Conservation (phyloP, 2,797 vertebrate genomes). For the Macropodus opercularis region DNA sequence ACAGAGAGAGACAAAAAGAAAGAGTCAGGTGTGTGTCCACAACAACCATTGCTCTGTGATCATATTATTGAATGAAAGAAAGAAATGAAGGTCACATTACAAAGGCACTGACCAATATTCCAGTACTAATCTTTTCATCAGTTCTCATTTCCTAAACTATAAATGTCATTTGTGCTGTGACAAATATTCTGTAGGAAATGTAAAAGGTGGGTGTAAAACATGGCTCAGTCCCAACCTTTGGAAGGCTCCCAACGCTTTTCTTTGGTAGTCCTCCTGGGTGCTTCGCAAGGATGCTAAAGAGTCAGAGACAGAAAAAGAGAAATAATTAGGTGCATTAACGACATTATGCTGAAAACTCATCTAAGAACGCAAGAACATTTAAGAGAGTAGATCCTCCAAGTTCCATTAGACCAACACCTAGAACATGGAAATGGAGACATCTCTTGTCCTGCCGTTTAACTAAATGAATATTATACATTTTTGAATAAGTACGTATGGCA, state of each 20-base stretch:
- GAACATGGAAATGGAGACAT: not conserved
- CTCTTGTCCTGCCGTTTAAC: not conserved
- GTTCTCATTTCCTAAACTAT: not conserved
- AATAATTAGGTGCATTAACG: conserved; percentile 10
- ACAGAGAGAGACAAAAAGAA: conserved; percentile 20
- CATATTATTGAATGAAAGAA: not conserved
- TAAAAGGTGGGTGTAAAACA: conserved; percentile 33
- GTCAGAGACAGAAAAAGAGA: conserved; percentile 11
- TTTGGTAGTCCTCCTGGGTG: conserved; percentile 95
- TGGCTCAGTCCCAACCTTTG: conserved; percentile 87
- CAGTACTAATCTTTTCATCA: not conserved
- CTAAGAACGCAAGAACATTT: not conserved
- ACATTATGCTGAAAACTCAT: not conserved
- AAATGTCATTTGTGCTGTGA: conserved; percentile 4
- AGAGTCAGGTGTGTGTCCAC: not conserved
- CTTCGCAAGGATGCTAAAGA: conserved; percentile 91
- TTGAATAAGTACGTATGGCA: no score
- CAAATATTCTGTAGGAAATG: conserved; percentile 23
- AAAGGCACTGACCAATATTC: no score
- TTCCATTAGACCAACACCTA: not conserved
- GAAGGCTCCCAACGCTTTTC: conserved; percentile 95
- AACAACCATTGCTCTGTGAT: not conserved
- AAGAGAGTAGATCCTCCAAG: not conserved
- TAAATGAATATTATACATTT: no score
- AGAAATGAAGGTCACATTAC: not conserved